A percentile compares a stretch with the other conserved stretches of the same genome.
These are phyloP conservation scores for Zaprionus kolodkinae DNA, from an alignment of 1,140 invertebrate species.

Conservation along the genomic window DNA sequence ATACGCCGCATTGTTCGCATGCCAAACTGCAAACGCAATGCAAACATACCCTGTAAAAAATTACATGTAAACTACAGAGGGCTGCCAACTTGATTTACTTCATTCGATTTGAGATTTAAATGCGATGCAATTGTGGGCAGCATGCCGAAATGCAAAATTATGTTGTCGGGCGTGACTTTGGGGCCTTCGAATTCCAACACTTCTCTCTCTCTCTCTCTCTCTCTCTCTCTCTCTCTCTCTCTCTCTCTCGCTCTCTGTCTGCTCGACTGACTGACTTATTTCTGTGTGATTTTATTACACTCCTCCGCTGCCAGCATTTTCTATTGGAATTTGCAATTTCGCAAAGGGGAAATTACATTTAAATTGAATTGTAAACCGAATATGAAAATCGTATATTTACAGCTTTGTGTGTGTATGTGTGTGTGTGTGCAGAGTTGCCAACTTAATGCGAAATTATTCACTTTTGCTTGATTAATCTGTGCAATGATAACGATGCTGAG, in stretches of 20 bases:
- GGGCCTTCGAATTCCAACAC: neutral
- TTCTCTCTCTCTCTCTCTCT: neutral
- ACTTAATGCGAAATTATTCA: neutral
- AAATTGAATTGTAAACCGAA: slow-evolving; percentile 78
- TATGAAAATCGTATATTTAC: slow-evolving; percentile 43
- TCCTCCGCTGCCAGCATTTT: slow-evolving; percentile 4
- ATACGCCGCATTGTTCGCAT: slow-evolving; percentile 54
- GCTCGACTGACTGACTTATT: neutral
- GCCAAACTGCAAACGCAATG: neutral
- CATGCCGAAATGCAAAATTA: slow-evolving; percentile 72
- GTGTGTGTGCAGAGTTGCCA: slow-evolving; percentile 4
- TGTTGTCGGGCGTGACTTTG: slow-evolving; percentile 27
- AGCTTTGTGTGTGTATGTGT: slow-evolving; percentile 26
- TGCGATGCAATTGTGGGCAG: slow-evolving; percentile 71
- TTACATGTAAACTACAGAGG: neutral
- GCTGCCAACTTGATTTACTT: slow-evolving; percentile 80
- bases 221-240: neutral
- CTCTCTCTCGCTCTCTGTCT: neutral
- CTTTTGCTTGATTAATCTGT: neutral
- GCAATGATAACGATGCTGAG: neutral
- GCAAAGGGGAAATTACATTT: slow-evolving; percentile 78
- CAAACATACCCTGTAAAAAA: neutral
- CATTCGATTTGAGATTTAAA: slow-evolving; percentile 72
- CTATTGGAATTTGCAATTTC: slow-evolving; percentile 60
- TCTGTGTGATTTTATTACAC: slow-evolving; percentile 1